A percentile compares a stretch with the other conserved stretches of the same genome.
Evolutionary conservation across 2,797 vertebrate genomes (phyloP).

Genomic region (Enteromius thamalakanensis): DNA sequence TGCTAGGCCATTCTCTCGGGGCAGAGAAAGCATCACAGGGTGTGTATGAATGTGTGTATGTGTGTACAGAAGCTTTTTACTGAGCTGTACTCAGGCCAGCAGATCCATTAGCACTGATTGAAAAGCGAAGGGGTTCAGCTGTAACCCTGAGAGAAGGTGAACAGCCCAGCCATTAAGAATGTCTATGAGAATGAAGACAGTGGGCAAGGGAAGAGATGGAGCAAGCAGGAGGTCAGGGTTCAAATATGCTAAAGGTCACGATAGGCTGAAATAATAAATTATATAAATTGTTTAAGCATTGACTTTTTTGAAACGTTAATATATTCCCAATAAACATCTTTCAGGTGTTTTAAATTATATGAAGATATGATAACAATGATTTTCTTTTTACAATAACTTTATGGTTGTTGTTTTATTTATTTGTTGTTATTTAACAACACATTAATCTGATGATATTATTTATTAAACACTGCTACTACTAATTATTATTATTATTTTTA

Average conservation of each 20-base stretch:
- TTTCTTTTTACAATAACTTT: background rate
- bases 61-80: conserved; percentile 56
- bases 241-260: conserved; percentile 16
- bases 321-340: background rate
- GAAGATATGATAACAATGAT: background rate
- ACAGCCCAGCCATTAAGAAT: conserved; percentile 55
- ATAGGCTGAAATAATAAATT: background rate
- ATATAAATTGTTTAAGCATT: background rate
- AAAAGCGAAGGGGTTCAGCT: conserved; percentile 72
- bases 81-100: conserved; percentile 74
- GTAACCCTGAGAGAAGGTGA: conserved; percentile 76
- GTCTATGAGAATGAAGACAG: conserved; percentile 16
- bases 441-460: background rate
- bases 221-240: conserved; percentile 18
- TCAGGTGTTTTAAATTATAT: background rate
- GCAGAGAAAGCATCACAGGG: conserved; percentile 11
- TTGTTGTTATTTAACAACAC: no score
- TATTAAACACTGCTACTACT: background rate
- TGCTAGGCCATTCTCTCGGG: conserved; percentile 21
- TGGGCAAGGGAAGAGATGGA: conserved; percentile 7
- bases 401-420: no score
- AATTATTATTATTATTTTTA: background rate
- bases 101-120: conserved; percentile 82
- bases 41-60: conserved; percentile 39
- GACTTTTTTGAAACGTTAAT: background rate